Evolutionary conservation across 2,888 invertebrate species (phyloP).

Genomic region (Ferdinandea cuprea): DNA sequence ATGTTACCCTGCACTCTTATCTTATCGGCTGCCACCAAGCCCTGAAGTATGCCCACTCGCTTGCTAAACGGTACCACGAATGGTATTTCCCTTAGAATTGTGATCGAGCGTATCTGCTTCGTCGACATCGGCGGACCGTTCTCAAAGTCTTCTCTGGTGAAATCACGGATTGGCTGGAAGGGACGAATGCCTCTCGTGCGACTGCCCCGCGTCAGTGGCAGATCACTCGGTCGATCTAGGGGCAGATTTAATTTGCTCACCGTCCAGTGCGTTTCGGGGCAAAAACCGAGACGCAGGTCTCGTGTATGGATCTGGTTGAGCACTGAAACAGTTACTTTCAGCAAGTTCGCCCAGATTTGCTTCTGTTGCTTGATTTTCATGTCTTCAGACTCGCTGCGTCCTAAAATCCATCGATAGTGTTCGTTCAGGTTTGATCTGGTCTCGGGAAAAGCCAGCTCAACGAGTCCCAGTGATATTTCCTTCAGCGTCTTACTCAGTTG

Average conservation of each 20-base stretch:
- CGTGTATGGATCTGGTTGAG: constrained; percentile 92
- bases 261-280: constrained; percentile 89
- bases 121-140: constrained; percentile 93
- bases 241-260: constrained; percentile 83
- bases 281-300: constrained; percentile 92
- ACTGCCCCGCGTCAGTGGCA: constrained; percentile 84
- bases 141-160: constrained; percentile 86
- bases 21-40: constrained; percentile 85
- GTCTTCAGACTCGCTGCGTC: constrained; percentile 81
- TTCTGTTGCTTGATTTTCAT: constrained; percentile 83
- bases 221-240: constrained; percentile 84
- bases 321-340: constrained; percentile 88
- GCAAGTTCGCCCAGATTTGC: constrained; percentile 90
- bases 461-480: constrained; percentile 92
- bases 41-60: constrained; percentile 92
- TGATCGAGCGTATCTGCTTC: constrained; percentile 93
- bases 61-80: constrained; percentile 97
- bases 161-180: constrained; percentile 85
- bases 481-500: constrained; percentile 89
- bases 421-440: constrained; percentile 86
- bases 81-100: constrained; percentile 95
- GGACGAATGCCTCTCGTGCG: constrained; percentile 83
- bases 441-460: constrained; percentile 94
- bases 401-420: constrained; percentile 85
- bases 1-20: constrained; percentile 88